Evolutionary conservation across 2,797 vertebrate genomes (phyloP).

Genomic region (Hyperoplus immaculatus): DNA sequence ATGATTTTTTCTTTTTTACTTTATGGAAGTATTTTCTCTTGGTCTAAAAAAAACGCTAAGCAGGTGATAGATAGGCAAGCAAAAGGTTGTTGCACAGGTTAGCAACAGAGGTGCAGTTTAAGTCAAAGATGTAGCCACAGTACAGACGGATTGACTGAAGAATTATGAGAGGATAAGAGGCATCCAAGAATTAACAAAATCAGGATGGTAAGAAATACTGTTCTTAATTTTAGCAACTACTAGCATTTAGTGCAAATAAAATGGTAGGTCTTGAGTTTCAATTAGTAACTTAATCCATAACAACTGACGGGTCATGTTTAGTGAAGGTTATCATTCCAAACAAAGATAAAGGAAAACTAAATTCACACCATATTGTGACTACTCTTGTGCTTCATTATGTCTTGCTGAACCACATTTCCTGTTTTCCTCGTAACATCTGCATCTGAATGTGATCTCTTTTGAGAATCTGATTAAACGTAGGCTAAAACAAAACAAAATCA

Average conservation of each 20-base stretch:
- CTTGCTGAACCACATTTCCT: not conserved
- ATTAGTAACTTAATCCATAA: slow-evolving; percentile 4
- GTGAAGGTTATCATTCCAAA: slow-evolving; percentile 6
- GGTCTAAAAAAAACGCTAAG: slow-evolving; percentile 61
- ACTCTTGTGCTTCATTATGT: not conserved
- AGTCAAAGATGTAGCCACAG: slow-evolving; percentile 65
- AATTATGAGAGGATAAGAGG: slow-evolving; percentile 34
- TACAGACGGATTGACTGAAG: slow-evolving; percentile 52
- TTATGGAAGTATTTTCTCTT: slow-evolving; percentile 7
- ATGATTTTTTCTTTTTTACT: slow-evolving; percentile 1
- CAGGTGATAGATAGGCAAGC: slow-evolving; percentile 74
- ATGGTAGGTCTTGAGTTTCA: not conserved
- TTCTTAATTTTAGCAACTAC: slow-evolving; percentile 21
- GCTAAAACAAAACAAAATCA: slow-evolving; percentile 49
- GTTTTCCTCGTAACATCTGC: not conserved
- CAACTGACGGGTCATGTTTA: slow-evolving; percentile 1
- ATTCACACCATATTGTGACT: not conserved
- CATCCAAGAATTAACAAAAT: slow-evolving; percentile 51
- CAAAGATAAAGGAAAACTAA: slow-evolving; percentile 5
- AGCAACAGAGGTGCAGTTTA: slow-evolving; percentile 59
- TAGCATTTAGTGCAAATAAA: slow-evolving; percentile 21
- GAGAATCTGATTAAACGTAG: slow-evolving; percentile 17
- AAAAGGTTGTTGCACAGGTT: slow-evolving; percentile 59
- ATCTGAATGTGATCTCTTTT: not conserved
- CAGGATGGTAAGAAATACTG: slow-evolving; percentile 16